These are phyloP conservation scores for Alosa alosa DNA, from an alignment of 2,113 vertebrate genomes.

Conservation along the genomic window DNA sequence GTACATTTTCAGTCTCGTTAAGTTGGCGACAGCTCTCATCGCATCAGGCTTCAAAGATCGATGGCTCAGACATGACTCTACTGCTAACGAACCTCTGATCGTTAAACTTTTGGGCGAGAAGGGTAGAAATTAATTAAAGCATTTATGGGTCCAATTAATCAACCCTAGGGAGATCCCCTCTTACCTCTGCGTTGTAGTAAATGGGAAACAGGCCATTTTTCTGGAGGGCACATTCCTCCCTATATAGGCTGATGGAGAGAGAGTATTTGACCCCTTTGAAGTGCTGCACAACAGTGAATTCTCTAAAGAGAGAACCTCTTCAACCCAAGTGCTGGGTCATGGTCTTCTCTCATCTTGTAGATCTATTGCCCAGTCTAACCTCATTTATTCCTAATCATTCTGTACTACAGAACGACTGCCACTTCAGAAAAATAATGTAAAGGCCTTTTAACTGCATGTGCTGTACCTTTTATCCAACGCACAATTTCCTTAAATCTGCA, in stretches of 20 bases:
- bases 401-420: background rate
- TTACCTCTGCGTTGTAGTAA: background rate
- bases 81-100: slow-evolving; percentile 64
- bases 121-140: slow-evolving; percentile 68
- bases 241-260: background rate
- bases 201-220: background rate
- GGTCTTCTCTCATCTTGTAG: background rate
- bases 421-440: background rate
- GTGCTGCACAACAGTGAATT: background rate
- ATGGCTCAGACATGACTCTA: slow-evolving; percentile 61
- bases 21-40: slow-evolving; percentile 60
- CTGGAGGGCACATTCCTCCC: background rate
- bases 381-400: background rate
- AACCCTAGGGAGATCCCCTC: slow-evolving; percentile 48
- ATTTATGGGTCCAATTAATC: slow-evolving; percentile 73
- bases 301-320: background rate
- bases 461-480: background rate
- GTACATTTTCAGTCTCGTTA: slow-evolving; percentile 52
- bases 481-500: background rate
- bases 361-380: background rate
- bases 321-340: background rate
- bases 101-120: slow-evolving; percentile 68
- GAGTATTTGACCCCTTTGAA: background rate
- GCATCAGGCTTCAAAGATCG: slow-evolving; percentile 62
- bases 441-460: background rate